Evolutionary conservation across 2,888 invertebrate genomes (phyloP), one percentile per base, ranked within the genome.

Genomic region (Caenorhabditis auriculariae): DNA sequence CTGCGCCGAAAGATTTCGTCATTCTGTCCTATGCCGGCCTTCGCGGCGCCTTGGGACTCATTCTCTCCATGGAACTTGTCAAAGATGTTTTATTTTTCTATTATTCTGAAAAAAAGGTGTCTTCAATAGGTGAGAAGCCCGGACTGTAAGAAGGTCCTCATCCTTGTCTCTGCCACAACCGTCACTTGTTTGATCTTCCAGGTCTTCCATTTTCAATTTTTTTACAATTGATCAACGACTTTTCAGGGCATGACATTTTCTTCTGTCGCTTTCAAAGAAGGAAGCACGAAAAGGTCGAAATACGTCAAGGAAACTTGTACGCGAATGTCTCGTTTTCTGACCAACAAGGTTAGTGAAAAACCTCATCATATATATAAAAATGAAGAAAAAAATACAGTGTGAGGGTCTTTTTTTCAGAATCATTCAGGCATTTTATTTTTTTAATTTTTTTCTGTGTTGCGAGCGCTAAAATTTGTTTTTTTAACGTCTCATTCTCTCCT

Each of bases 1-100:
- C 53, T 7, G 39, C 51, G 4, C 29, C 42, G 15, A 54, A 56
- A 21, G 62, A 66, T 46, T 57, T 45, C 56, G 79, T 86, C 69
- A 86, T 88, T 3, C 85, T 87, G 72, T 86, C 86, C 3, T 88
- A 88, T 87, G 87, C 87, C 19, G 88, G 87, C 0, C 78, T 88
- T 1, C 81, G 87, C 24, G 88, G 88, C 0, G 87, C 87, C 0
- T 82, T 88, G 6, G 86, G 87, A 0, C 80, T 88, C 17, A 86
- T 87, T 48, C 81, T 88, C 39, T 86, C 87, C 0, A 80, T 88
- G 17, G 84, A 86, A 38, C 85, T 87, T 12, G 48, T 35, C 19
- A 54, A 54, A 24, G 37, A 55, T 32, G 42, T 26, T 48, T 15
- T 23, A 44, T 15, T 23, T 6, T 21, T 24, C 17, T 19, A 44